Conservation (phyloP, 2,888 invertebrate genomes). For the Phyllotreta cruciferae region DNA sequence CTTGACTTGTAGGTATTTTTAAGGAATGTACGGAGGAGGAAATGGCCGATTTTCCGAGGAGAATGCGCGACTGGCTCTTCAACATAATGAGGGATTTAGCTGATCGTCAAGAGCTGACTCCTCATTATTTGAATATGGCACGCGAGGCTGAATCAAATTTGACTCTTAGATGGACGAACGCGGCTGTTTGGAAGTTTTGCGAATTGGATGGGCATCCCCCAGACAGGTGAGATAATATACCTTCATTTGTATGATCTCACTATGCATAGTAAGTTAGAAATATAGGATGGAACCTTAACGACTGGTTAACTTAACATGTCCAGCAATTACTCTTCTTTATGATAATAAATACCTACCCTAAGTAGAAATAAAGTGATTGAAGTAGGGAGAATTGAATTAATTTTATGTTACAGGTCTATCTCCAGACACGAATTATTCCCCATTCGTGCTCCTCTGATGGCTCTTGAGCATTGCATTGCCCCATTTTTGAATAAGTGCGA, state of each 20-base stretch:
- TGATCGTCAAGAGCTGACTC: conserved; percentile 82
- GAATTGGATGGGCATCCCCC: conserved; percentile 93
- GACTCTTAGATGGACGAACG: conserved; percentile 86
- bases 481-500: conserved; percentile 95
- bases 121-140: conserved; percentile 86
- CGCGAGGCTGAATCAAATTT: conserved; percentile 87
- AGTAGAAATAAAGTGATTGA: conserved; percentile 5
- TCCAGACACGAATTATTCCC: conserved; percentile 96
- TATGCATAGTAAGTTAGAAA: not conserved
- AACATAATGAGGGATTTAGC: conserved; percentile 96
- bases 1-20: conserved; percentile 36
- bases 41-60: conserved; percentile 92
- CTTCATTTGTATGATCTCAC: not conserved
- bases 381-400: no score
- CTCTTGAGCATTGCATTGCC: conserved; percentile 97
- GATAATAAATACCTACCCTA: not conserved
- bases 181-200: conserved; percentile 98
- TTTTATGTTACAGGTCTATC: conserved; percentile 66
- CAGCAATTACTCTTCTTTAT: conserved; percentile 9
- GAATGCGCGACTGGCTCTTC: conserved; percentile 98
- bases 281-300: no score
- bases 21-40: conserved; percentile 84
- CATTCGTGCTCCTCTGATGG: conserved; percentile 91
- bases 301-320: no score
- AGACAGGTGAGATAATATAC: conserved; percentile 68